These are phyloP conservation scores for Martes martes DNA, from an alignment of 2,113 vertebrate species.

Conservation along the genomic window DNA sequence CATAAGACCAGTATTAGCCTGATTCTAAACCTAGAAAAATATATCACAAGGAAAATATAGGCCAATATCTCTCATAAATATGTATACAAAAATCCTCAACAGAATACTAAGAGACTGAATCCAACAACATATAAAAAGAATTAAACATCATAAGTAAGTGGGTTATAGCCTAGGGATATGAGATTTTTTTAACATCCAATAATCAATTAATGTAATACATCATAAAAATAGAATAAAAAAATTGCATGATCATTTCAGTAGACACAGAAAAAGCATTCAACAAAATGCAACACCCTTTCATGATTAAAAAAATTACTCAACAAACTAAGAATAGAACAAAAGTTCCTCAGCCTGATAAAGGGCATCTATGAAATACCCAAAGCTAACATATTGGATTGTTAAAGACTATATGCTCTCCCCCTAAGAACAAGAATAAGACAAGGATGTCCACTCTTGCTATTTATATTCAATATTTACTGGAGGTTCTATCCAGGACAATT, in stretches of 20 bases:
- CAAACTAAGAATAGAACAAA: background rate
- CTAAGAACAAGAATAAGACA: background rate
- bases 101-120: background rate
- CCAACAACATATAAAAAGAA: background rate
- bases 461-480: background rate
- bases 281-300: background rate
- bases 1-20: background rate
- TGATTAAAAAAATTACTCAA: background rate
- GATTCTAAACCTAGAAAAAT: background rate
- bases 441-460: background rate
- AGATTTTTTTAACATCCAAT: background rate
- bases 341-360: background rate
- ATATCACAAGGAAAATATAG: background rate
- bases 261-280: background rate
- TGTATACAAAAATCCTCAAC: background rate
- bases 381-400: background rate
- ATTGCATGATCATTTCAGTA: background rate
- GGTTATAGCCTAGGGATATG: background rate
- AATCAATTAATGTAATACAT: background rate
- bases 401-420: background rate
- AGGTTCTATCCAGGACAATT: background rate
- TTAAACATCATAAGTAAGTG: background rate
- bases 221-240: background rate
- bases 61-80: background rate
- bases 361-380: background rate